Evolutionary conservation across 2,888 invertebrate genomes (phyloP).

Genomic region (Mesopsocus fuscifrons): DNA sequence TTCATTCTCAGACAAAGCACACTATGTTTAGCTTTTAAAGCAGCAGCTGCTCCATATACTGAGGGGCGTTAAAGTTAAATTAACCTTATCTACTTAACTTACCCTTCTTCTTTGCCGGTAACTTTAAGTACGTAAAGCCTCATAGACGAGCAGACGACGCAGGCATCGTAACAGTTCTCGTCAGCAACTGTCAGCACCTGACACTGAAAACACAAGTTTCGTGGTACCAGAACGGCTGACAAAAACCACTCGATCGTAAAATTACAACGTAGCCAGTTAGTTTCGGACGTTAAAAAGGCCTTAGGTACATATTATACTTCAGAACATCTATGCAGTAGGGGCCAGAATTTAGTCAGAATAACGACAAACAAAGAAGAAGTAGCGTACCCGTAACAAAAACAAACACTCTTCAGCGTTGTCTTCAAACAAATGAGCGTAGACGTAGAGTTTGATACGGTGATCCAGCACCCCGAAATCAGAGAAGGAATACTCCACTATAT

Average conservation of each 20-base stretch:
- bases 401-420: slow-evolving; percentile 33
- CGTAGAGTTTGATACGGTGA: slow-evolving; percentile 36
- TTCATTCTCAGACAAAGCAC: too few species aligned
- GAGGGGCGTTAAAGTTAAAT: too few species aligned
- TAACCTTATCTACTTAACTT: too few species aligned
- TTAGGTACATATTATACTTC: not conserved
- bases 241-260: not conserved
- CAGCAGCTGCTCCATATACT: too few species aligned
- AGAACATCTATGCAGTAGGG: not conserved
- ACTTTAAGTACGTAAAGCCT: slow-evolving; percentile 32
- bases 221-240: slow-evolving; percentile 4
- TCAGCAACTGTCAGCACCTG: slow-evolving; percentile 25
- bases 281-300: too few species aligned
- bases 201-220: slow-evolving; percentile 1
- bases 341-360: not conserved
- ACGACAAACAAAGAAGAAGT: too few species aligned
- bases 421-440: slow-evolving; percentile 33
- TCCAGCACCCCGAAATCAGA: slow-evolving; percentile 33
- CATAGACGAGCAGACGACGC: slow-evolving; percentile 31
- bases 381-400: slow-evolving; percentile 29
- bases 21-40: too few species aligned
- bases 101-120: slow-evolving; percentile 26
- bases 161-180: slow-evolving; percentile 20
- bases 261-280: too few species aligned
- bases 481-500: slow-evolving; percentile 31